These are phyloP conservation scores for Podabrus alpinus DNA, from an alignment of 2,888 invertebrate species.

Conservation along the genomic window DNA sequence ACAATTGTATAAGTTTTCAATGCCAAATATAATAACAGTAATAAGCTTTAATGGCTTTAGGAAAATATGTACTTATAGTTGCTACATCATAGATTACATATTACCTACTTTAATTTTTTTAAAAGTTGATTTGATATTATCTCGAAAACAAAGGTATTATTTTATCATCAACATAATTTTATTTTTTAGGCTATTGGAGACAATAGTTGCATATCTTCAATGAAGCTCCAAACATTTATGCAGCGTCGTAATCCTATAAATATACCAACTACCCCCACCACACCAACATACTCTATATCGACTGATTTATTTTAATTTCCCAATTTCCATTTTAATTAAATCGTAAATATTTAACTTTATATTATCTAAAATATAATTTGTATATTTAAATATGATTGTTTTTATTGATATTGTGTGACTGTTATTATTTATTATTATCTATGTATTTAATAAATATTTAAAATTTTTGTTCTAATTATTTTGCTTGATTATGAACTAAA, in stretches of 20 bases:
- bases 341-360: conserved; percentile 1
- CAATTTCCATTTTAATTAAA: not conserved
- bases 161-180: not conserved
- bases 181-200: not conserved
- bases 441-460: conserved; percentile 12
- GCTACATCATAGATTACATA: not conserved
- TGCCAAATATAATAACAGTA: not conserved
- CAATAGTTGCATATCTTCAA: conserved; percentile 46
- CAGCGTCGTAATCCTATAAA: conserved; percentile 48
- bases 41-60: not conserved
- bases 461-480: conserved; percentile 3
- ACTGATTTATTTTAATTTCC: conserved; percentile 20
- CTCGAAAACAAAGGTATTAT: not conserved
- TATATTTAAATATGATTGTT: conserved; percentile 17
- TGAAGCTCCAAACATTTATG: conserved; percentile 53
- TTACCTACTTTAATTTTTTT: not conserved
- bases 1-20: not conserved
- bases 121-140: not conserved
- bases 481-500: not conserved
- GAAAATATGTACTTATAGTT: not conserved
- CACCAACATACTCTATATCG: conserved; percentile 31
- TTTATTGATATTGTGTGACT: conserved; percentile 27
- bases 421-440: conserved; percentile 33
- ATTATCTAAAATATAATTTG: conserved; percentile 12
- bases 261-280: conserved; percentile 28